Conservation (phyloP, 2,888 invertebrate species). For the Ceraclea dissimilis region DNA sequence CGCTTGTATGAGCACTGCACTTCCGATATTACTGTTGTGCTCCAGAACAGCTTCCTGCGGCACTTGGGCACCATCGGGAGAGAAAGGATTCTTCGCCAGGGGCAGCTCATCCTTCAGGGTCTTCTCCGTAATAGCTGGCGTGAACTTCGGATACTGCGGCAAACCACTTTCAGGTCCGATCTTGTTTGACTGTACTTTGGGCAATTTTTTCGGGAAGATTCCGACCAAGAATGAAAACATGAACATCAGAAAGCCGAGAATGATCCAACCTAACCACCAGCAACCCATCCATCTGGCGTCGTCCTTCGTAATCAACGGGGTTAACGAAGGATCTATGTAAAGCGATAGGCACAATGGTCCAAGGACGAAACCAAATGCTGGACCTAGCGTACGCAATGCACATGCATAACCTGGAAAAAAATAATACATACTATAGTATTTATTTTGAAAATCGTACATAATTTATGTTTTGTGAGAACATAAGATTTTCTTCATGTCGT, state of each 20-base stretch:
- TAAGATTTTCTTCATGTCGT: no score
- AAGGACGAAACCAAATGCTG: slow-evolving; percentile 53
- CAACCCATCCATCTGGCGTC: slow-evolving; percentile 67
- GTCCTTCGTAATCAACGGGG: slow-evolving; percentile 50
- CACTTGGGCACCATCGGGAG: slow-evolving; percentile 4
- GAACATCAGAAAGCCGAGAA: slow-evolving; percentile 49
- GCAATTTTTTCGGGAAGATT: slow-evolving; percentile 54
- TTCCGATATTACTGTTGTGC: slow-evolving; percentile 8
- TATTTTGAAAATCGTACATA: neutral
- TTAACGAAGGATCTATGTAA: slow-evolving; percentile 53
- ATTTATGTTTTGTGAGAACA: no score
- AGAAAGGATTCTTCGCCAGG: slow-evolving; percentile 13
- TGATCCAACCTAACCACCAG: slow-evolving; percentile 67
- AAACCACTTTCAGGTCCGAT: slow-evolving; percentile 19
- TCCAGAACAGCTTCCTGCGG: slow-evolving; percentile 11
- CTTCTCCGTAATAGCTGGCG: slow-evolving; percentile 19
- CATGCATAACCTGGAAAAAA: slow-evolving; percentile 39
- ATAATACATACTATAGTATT: neutral
- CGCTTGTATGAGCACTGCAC: slow-evolving; percentile 3
- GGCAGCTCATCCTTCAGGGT: slow-evolving; percentile 21
- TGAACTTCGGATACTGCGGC: slow-evolving; percentile 27
- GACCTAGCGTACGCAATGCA: slow-evolving; percentile 46
- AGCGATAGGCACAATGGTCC: slow-evolving; percentile 36
- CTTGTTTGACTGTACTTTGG: slow-evolving; percentile 33
- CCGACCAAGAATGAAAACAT: slow-evolving; percentile 55